Base-by-base conservation (phyloP, 2,797 vertebrate genomes). In the Artibeus jamaicensis region DNA sequence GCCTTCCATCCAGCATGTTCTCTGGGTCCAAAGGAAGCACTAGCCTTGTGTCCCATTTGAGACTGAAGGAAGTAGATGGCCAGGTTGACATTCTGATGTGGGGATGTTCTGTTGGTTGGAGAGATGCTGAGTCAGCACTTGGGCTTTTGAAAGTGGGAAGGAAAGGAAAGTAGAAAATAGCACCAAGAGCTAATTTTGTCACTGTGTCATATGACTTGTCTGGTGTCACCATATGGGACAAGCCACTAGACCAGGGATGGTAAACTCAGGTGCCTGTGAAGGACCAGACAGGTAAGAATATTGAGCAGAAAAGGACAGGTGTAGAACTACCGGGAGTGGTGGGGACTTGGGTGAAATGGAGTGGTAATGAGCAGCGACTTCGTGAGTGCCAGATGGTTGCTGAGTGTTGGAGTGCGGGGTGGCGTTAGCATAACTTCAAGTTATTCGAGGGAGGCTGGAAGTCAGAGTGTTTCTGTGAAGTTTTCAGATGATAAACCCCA, bases 121-220 rank as follows among this genome's bases (percentile, higher is more conserved):
- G 53, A 94, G 70, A 48, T 14, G 8, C 9, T 29, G 29, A 53
- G 32, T 34, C 11, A 59, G 53, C 34, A 74, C 34, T 48, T 37
- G 34, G 74, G 46, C 22, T 89, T 84, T 59, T 65, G 2, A 32
- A 55, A 85, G 29, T 2, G 39, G 39, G 39, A 42, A 42, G 39
- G 39, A 42, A 42, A 42, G 39, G 39, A 42, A 7, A 4, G 7
- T 42, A 7, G 39, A 96, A 97, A 96, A 88, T 86, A 97, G 93
- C 73, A 92, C 82, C 14, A 32, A 73, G 89, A 81, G 74, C 91
- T 86, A 62, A 94, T 96, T 97, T 96, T 96, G 84, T 93, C 93
- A 86, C 50, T 83, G 67, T 39, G n/a, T 67, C 96, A 73, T 77
- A 73, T 95, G 94, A 96, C 94, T 95, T 96, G 83, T 32, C 90